Base-by-base conservation (phyloP, 2,888 invertebrate genomes). In the Pollenia amentaria region DNA sequence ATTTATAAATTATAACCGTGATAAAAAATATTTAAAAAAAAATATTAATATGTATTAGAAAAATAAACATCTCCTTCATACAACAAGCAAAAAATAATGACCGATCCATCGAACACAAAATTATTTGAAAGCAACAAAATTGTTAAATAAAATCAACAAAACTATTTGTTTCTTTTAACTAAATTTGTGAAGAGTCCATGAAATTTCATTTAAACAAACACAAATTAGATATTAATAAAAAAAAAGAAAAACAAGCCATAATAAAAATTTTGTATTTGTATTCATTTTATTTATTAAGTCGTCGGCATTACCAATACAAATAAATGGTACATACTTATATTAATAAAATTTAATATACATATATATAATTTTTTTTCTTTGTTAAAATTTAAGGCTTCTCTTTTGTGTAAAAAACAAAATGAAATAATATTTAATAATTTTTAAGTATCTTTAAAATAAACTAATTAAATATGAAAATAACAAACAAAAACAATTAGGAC, bases 1-100 rank as follows among this genome's bases (percentile, higher is more conserved):
- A 62, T 72, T 67, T 46, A 48, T 69, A 75, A 51, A 55, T 70
- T 72, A 82, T 85, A 85, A 67, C 72, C 81, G 85, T 85, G 85
- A 85, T 85, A 85, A 85, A 67, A 77, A 44, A 44, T 42, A 62
- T 51, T 40, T 53, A 48, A 46, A 38, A 44, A 76, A 55, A 84
- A 55, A 3, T 57, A 75, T n/a, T 60, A 65, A 64, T 79, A 46
- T 69, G 65, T 55, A 60, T 9, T 60, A 62, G 18, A 60, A 40
- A 80, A 48, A 40, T n/a, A 57, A 65, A 65, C 29, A 29, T 29
- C 44, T 44, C 67, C 8, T 51, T 7, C n/a, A 57, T 14, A 46
- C 70, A 77, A 42, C 46, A 70, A 38, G 57, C 14, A 69, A 48
- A 46, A 29, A 67, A 44, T 21, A 64, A 29, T 69, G 46, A 67